Base-by-base conservation (phyloP, 2,888 invertebrate genomes). In the Pandemis heparana region DNA sequence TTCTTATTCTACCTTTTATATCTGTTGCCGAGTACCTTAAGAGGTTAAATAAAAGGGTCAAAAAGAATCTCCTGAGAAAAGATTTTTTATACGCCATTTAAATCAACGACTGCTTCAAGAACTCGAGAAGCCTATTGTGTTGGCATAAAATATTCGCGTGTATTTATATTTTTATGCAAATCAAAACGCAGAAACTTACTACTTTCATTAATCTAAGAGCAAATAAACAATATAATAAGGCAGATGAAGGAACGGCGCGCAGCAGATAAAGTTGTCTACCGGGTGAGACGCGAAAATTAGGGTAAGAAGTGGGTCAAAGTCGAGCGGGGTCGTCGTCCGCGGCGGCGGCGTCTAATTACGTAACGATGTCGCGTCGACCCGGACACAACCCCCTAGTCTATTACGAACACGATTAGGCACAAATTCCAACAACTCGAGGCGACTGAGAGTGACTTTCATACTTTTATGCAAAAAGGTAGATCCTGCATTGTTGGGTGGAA, bases 291-390 rank as follows among this genome's bases (percentile, higher is more conserved):
- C 83, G 91, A 89, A 89, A 93, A 94, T 94, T 93, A 94, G 89
- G 89, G 88, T 89, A 87, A 87, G 86, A 93, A 93, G 88, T 94
- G 84, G 94, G 94, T 94, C 94, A 94, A 94, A 94, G 94, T 94
- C 94, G 89, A 84, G 85, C 46, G 85, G 86, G 92, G 92, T 91
- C 92, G 89, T 81, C 86, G 92, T 76, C 89, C 91, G 81, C 75
- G 79, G 77, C 83, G 83, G 80, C 86, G 83, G 83, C 85, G 88
- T 87, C 92, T 91, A 92, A 94, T 94, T 94, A 92, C 88, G 87
- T 88, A 88, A 91, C 89, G 82, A 84, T 85, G 89, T 87, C 87
- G 86, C 86, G 87, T 85, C 86, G 83, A 43, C 32, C 68, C 68
- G 39, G 78, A 75, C 43, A 12, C 71, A 62, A 65, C 46, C 66